Base-by-base conservation (phyloP, 2,888 invertebrate genomes). In the Dynastes grantii region DNA sequence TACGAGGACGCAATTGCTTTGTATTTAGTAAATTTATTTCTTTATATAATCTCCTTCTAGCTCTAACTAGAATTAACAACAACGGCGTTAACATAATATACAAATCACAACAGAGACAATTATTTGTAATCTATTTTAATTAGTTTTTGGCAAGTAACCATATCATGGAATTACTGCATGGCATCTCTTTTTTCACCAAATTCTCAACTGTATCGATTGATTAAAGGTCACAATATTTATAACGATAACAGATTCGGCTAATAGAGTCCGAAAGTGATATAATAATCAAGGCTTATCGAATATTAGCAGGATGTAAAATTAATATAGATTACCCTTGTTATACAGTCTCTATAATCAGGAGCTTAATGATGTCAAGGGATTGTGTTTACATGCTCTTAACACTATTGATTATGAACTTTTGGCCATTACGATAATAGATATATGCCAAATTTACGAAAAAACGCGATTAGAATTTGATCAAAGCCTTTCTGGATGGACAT, bases 291-390 rank as follows among this genome's bases (percentile, higher is more conserved):
- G 64, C 64, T 64, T 64, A 64, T 64, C 64, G 40, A 64, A 64
- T 37, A 40, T 64, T 40, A 32, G 37, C 37, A 11, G 32, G 64
- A 37, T 64, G n/a, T 5, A 37, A 64, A 64, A 64, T 64, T 64
- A 64, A 40, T 64, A 64, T 64, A n/a, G 16, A 64, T 64, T 40
- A 64, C 37, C 37, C 64, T 64, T 64, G 64, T 64, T 37, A 40
- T 32, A 1, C 40, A 32, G 32, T 64, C 37, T 64, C n/a, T n/a
- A 64, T 64, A 64, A 64, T 64, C 64, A 64, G 64, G 4, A 64
- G 64, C 37, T 32, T 22, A 8, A 58, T 22, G 55, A 58, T 58
- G 55, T 58, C 55, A 58, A 37, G 22, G 55, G 22, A 58, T 58
- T 58, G 55, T 64, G 64, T 64, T 64, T 64, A 64, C 64, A 40